These are phyloP conservation scores for Neodon shergylaensis DNA, from an alignment of 2,113 vertebrate genomes.

Conservation along the genomic window DNA sequence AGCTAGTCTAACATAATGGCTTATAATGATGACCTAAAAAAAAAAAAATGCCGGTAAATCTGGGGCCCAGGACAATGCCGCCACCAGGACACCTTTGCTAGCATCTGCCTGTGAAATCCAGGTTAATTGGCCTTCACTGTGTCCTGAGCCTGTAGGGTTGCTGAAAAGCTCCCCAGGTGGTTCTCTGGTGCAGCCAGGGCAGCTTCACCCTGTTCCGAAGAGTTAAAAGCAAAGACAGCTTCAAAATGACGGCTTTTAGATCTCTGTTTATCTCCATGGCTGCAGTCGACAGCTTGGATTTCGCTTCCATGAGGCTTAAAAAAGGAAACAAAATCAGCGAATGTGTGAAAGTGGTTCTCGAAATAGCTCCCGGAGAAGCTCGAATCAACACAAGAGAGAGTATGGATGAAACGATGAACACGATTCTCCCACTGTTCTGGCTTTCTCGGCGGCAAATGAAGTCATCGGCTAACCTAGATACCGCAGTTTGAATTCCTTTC, in stretches of 20 bases:
- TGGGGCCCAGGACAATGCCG: background rate
- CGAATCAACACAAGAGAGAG: conserved; percentile 56
- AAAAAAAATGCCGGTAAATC: background rate
- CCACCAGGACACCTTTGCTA: background rate
- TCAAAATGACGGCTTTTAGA: conserved; percentile 62
- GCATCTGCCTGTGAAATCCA: background rate
- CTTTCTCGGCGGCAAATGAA: conserved; percentile 42
- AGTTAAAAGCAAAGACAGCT: conserved; percentile 64
- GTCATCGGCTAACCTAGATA: conserved; percentile 62
- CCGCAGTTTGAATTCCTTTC: conserved; percentile 32
- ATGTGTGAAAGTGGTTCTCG: conserved; percentile 71
- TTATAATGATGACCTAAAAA: conserved; percentile 34
- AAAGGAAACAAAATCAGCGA: conserved; percentile 64
- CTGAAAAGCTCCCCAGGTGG: conserved; percentile 61
- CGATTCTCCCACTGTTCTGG: conserved; percentile 43
- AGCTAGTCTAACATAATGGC: background rate
- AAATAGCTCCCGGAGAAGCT: conserved; percentile 71
- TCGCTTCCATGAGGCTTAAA: conserved; percentile 68
- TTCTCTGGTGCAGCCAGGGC: background rate
- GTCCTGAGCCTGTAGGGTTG: background rate
- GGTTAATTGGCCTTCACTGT: conserved; percentile 45
- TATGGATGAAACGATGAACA: conserved; percentile 59
- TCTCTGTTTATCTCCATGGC: conserved; percentile 71
- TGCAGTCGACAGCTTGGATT: conserved; percentile 66
- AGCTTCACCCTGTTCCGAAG: background rate